Percentiles rank a stretch among this genome's conserved stretches.
Conservation (phyloP, 1,140 invertebrate genomes). For the Drosophila setifemur region DNA sequence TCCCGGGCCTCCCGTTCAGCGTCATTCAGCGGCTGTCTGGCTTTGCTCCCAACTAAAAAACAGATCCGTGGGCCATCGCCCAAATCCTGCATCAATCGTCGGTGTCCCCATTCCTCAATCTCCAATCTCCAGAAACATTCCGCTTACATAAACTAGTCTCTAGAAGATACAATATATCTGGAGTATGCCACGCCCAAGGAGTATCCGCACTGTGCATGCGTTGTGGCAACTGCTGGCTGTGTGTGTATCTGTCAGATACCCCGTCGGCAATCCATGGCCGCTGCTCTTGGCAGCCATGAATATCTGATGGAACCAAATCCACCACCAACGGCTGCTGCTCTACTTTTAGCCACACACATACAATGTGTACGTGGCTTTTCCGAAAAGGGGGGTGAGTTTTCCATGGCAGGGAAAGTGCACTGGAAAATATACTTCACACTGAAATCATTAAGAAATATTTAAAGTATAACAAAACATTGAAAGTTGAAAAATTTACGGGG, state of each 20-base stretch:
- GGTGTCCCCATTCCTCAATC: background rate
- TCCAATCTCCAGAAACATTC: background rate
- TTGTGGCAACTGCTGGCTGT: constrained; percentile 29
- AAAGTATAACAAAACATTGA: too few relatives aligned
- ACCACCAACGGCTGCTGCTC: constrained; percentile 44
- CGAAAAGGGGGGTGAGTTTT: constrained; percentile 35
- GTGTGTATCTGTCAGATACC: constrained; percentile 57
- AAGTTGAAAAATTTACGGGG: too few relatives aligned
- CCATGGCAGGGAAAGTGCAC: constrained; percentile 11
- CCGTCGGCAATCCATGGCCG: constrained; percentile 64
- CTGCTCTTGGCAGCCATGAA: constrained; percentile 52
- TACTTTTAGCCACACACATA: constrained; percentile 39
- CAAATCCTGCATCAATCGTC: constrained; percentile 68
- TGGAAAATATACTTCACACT: background rate
- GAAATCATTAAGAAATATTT: too few relatives aligned
- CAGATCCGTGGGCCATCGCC: constrained; percentile 31
- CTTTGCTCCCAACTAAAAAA: constrained; percentile 38
- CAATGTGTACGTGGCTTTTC: constrained; percentile 14
- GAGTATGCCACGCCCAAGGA: constrained; percentile 57
- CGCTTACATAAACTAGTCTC: constrained; percentile 41
- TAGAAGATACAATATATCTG: background rate
- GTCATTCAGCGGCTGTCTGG: constrained; percentile 50
- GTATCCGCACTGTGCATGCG: constrained; percentile 53
- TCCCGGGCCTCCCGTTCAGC: constrained; percentile 23
- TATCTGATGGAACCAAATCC: constrained; percentile 1